Percentiles rank a stretch among this genome's conserved stretches.
These are phyloP conservation scores for Verasper variegatus DNA, from an alignment of 2,113 vertebrate species.

Conservation along the genomic window DNA sequence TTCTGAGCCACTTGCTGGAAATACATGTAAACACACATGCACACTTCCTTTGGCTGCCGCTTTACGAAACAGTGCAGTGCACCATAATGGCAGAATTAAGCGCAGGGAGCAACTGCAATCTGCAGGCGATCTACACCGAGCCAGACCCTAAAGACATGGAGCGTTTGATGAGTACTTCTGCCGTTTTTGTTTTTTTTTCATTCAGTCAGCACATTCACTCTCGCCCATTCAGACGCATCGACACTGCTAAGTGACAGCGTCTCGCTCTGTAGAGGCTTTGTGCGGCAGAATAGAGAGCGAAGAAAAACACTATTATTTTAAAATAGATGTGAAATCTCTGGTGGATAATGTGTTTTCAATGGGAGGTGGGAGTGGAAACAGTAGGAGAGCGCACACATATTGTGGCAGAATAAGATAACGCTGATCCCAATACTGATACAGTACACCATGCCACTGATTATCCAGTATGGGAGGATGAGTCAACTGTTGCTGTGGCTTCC, in stretches of 20 bases:
- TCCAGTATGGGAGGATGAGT: constrained; percentile 75
- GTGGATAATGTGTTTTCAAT: constrained; percentile 78
- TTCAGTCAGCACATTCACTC: constrained; percentile 81
- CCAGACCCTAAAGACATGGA: constrained; percentile 82
- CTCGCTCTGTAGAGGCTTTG: constrained; percentile 69
- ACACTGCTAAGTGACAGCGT: constrained; percentile 79
- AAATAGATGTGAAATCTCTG: constrained; percentile 81
- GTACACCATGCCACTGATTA: constrained; percentile 71
- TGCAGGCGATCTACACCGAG: constrained; percentile 79
- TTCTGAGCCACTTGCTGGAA: constrained; percentile 60
- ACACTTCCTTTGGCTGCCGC: constrained; percentile 59
- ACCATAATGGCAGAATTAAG: constrained; percentile 78
- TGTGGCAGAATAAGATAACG: constrained; percentile 70
- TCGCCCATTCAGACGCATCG: constrained; percentile 72
- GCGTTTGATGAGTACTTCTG: constrained; percentile 77
- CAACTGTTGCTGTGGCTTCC: constrained; percentile 73
- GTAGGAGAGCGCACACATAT: constrained; percentile 70
- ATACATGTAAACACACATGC: constrained; percentile 58
- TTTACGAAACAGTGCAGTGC: constrained; percentile 62
- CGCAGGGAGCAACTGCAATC: constrained; percentile 79
- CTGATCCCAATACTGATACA: constrained; percentile 74
- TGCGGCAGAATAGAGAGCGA: constrained; percentile 63
- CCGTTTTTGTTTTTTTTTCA: constrained; percentile 57
- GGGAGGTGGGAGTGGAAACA: constrained; percentile 77
- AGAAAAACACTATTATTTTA: constrained; percentile 76